Evolutionary conservation across 2,888 invertebrate species (phyloP).

Genomic region (Eupithecia vulgata): DNA sequence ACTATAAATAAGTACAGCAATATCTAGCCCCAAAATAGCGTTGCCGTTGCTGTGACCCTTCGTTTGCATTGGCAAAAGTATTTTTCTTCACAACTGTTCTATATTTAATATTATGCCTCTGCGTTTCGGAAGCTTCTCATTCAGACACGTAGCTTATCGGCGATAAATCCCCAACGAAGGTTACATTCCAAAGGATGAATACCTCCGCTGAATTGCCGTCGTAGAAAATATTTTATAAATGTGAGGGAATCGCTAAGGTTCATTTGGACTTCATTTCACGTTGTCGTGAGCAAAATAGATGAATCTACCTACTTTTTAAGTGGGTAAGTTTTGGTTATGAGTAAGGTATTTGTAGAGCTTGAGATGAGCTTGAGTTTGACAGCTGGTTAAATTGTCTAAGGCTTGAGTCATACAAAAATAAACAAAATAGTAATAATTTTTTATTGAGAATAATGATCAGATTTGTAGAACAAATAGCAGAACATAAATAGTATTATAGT

Average conservation of each 20-base stretch:
- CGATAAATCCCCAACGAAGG: conserved; percentile 40
- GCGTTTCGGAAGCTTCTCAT: conserved; percentile 37
- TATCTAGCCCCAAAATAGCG: background rate
- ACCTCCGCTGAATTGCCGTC: conserved; percentile 37
- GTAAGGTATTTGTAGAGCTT: background rate
- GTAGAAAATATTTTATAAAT: conserved; percentile 38
- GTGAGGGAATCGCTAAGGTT: conserved; percentile 31
- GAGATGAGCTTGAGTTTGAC: too few relatives aligned
- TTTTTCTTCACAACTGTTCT: conserved; percentile 2
- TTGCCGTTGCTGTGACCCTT: background rate
- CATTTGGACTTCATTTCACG: conserved; percentile 19
- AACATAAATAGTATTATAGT: too few relatives aligned
- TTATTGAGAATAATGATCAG: background rate
- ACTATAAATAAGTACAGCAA: background rate
- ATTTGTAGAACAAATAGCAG: too few relatives aligned
- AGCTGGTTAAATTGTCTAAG: too few relatives aligned
- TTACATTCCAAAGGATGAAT: conserved; percentile 39
- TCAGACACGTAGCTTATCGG: conserved; percentile 40
- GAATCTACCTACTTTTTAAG: background rate
- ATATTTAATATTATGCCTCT: conserved; percentile 11
- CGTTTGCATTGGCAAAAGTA: background rate
- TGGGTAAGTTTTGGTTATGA: background rate
- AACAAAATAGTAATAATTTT: background rate
- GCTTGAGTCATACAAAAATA: background rate
- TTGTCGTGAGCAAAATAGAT: conserved; percentile 14